Base-by-base conservation (phyloP, 1,140 invertebrate genomes). In the Antheraea pernyi region DNA sequence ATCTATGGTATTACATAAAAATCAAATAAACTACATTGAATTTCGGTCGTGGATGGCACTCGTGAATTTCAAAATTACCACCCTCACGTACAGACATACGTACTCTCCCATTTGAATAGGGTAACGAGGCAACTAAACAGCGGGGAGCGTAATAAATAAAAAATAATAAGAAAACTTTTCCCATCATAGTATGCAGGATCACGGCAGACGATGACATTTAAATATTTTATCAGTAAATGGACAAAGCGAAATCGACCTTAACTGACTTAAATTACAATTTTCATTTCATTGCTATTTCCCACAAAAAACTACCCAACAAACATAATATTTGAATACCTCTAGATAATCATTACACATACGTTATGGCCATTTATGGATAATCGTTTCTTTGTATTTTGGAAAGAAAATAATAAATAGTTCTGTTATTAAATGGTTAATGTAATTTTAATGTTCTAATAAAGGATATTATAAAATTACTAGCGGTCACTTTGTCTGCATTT, bases 131-230 rank as follows among this genome's bases (percentile, higher is more conserved):
- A 70, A 42, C 65, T 60, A 78, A 82, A 75, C 81, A 82, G 79
- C 81, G 72, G 83, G 79, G 76, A 76, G 80, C 76, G 75, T 81
- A 84, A 90, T 88, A 88, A 86, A 90, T 83, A 86, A 89, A 53
- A 81, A 86, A 86, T 89, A 88, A 89, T 89, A 86, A 82, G 78
- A 84, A 89, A 91, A 91, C 80, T 91, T 91, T 89, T 77, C 78
- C 83, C 83, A 89, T 91, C 86, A 84, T 72, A 75, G 73, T 80
- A 75, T 77, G 73, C 77, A 81, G 75, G 68, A 71, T 81, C 77
- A 81, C 72, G 76, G 78, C 72, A 77, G 79, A 80, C 79, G 74
- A 82, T 74, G 78, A 79, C 76, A 81, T 82, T 83, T 79, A 75
- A 79, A 67, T 37, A 59, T 59, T 18, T 30, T 59, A 22, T 37